A percentile compares a stretch with the other conserved stretches of the same genome.
phyloP scores from a whole-genome alignment of 2,113 vertebrate species.

The Poecilia latipinna region DNA sequence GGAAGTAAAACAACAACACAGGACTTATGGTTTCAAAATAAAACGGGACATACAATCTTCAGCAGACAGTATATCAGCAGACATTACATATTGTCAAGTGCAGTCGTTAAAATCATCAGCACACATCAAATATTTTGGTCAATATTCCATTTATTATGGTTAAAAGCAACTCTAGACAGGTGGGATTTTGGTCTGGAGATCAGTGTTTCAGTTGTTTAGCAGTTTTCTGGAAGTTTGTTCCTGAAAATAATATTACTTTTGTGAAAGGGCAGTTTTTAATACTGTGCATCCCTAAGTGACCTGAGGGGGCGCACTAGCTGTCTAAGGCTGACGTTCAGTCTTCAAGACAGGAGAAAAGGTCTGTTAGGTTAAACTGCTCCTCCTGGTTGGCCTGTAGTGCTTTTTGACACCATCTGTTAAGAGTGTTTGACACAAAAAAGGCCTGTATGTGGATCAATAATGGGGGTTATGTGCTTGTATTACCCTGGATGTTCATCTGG shows the following conservation, averaged over 20 bases:
- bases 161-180: too few species aligned
- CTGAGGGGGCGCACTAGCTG: background rate
- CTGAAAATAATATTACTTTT: background rate
- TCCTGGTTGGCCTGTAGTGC: conserved; percentile 1
- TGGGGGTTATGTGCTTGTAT: conserved; percentile 67
- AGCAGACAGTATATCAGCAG: too few species aligned
- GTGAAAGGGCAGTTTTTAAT: background rate
- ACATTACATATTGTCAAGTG: too few species aligned
- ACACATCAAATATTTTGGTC: too few species aligned
- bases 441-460: conserved; percentile 68
- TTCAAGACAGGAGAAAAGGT: conserved; percentile 1
- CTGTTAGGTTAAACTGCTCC: conserved; percentile 4
- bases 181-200: too few species aligned
- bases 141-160: too few species aligned
- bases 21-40: too few species aligned
- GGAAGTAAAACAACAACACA: too few species aligned
- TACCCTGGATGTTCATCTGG: conserved; percentile 70
- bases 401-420: conserved; percentile 59
- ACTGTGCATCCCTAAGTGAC: background rate
- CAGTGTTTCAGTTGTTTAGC: too few species aligned
- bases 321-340: background rate
- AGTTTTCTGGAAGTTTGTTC: too few species aligned
- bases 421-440: conserved; percentile 71
- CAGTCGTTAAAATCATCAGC: too few species aligned
- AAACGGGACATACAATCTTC: too few species aligned